Evolutionary conservation across 2,113 vertebrate genomes (phyloP), one percentile per base, ranked within the genome.

Genomic region (Tichodroma muraria): DNA sequence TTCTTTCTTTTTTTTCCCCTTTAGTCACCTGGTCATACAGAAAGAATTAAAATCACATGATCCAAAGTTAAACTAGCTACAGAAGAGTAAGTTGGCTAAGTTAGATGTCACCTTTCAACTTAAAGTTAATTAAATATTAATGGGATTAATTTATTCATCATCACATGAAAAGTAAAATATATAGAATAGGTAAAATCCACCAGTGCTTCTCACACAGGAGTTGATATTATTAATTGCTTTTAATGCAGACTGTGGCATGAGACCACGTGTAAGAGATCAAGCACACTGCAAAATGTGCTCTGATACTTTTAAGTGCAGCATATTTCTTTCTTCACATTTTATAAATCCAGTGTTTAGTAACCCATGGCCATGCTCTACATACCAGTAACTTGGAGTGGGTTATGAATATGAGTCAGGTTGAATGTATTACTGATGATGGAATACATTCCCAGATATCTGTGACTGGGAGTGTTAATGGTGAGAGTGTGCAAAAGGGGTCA

Each of bases 81-180:
- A 96, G 97, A 97, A 96, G 90, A 96, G 95, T 97, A 97, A 98
- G 98, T 97, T 98, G 97, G 96, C 97, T 96, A 97, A 98, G 97
- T 97, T 97, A 94, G 97, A 97, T 96, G 97, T 97, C 97, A 97
- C 97, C 97, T 97, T 97, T 97, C 96, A 93, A 97, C 97, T 98
- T 97, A 86, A 76, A 98, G 97, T 97, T 98, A 98, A 98, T 98
- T 98, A 98, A 97, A 95, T 96, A 98, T 98, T 98, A 98, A 97
- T 97, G 92, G 94, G 11, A 98, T 98, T 98, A 97, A 98, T 98
- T 97, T 98, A 97, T 98, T 97, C 97, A 95, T 92, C 95, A 96
- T 91, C 61, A 45, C 44, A 52, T 78, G 89, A 63, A 92, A 97
- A 89, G 95, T 96, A 97, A 96, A 94, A 96, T 92, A 93, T 95